phyloP scores from a whole-genome alignment of 2,888 invertebrate species.

The Drosophila subquinaria region DNA sequence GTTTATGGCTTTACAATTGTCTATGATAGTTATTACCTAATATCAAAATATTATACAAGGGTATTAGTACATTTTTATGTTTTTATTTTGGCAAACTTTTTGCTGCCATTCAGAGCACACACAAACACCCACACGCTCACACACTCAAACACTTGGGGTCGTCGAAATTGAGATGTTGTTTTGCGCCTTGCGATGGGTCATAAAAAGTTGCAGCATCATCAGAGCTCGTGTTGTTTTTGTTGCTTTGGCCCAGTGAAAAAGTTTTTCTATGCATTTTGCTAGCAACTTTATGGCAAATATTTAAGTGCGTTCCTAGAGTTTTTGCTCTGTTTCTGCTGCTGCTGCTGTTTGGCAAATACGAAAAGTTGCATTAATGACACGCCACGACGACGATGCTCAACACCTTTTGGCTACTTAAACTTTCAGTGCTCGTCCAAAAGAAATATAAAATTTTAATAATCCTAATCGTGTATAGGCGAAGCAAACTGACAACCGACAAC shows the following conservation, averaged over 20 bases:
- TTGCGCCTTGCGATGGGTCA: slow-evolving; percentile 45
- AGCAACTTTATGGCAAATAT: slow-evolving; percentile 67
- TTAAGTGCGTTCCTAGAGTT: slow-evolving; percentile 55
- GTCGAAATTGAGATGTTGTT: slow-evolving; percentile 61
- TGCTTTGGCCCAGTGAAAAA: slow-evolving; percentile 53
- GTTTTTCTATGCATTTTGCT: slow-evolving; percentile 59
- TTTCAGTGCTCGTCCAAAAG: slow-evolving; percentile 22
- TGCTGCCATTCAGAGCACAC: slow-evolving; percentile 16
- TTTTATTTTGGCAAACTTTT: slow-evolving; percentile 31
- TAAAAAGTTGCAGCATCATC: slow-evolving; percentile 75
- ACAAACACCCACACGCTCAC: neutral
- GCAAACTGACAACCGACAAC: slow-evolving; percentile 7
- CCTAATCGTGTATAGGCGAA: slow-evolving; percentile 33
- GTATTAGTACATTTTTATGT: slow-evolving; percentile 34
- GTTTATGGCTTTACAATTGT: slow-evolving; percentile 24
- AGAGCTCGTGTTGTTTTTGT: slow-evolving; percentile 26
- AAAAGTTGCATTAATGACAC: slow-evolving; percentile 61
- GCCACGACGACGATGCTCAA: slow-evolving; percentile 39
- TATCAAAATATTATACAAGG: slow-evolving; percentile 31
- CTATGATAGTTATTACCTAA: slow-evolving; percentile 29
- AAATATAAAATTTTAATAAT: slow-evolving; percentile 56
- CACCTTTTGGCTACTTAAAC: slow-evolving; percentile 59
- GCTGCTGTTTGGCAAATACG: slow-evolving; percentile 38
- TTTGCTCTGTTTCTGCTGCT: slow-evolving; percentile 19
- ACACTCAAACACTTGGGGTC: slow-evolving; percentile 9